These are phyloP conservation scores for Irena cyanogastra DNA, from an alignment of 2,113 vertebrate species.

Conservation along the genomic window DNA sequence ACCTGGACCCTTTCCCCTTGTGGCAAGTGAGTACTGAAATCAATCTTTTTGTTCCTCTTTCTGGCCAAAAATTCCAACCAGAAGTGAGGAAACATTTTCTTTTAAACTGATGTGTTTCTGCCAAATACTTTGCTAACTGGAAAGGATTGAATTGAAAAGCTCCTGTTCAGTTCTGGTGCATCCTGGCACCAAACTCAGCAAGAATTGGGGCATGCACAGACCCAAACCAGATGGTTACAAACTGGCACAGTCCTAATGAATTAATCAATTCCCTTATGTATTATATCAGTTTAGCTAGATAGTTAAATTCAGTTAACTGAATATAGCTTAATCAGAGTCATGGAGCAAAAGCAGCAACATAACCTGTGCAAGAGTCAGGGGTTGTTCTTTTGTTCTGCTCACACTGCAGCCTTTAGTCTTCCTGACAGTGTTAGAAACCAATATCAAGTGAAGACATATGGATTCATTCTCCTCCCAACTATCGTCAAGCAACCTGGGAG, in stretches of 20 bases:
- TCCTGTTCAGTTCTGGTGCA: not conserved
- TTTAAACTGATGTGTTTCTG: not conserved
- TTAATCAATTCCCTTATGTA: not conserved
- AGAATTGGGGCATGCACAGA: not conserved
- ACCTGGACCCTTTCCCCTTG: not conserved
- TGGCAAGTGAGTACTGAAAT: not conserved
- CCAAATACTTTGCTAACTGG: not conserved
- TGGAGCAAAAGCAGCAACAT: not conserved
- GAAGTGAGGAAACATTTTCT: not conserved
- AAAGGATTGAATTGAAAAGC: not conserved
- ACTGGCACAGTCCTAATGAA: not conserved
- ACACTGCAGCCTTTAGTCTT: not conserved
- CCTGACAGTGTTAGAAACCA: not conserved
- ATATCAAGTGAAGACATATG: constrained; percentile 29
- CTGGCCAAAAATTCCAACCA: not conserved
- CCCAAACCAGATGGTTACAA: not conserved
- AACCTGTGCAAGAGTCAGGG: not conserved
- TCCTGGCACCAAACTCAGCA: not conserved
- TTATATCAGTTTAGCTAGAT: not conserved
- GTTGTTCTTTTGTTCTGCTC: not conserved
- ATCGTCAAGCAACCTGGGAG: constrained; percentile 34
- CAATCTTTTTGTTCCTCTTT: not conserved
- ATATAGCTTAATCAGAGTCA: not conserved
- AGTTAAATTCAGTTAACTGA: not conserved
- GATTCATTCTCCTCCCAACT: constrained; percentile 3